Conservation (phyloP, 2,113 vertebrate genomes). For the Brevimyrus niger region DNA sequence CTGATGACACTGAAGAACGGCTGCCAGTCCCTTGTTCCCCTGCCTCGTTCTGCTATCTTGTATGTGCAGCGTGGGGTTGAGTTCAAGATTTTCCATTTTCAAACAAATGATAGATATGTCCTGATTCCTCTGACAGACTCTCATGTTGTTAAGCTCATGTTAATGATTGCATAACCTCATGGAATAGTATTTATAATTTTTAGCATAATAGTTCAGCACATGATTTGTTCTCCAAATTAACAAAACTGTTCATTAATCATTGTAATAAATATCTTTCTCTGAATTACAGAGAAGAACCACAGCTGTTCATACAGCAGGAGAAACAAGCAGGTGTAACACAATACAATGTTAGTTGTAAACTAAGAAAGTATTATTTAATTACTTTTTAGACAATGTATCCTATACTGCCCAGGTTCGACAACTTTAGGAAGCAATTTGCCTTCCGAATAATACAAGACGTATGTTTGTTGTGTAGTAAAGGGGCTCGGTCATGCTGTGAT, state of each 20-base stretch:
- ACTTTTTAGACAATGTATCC: neutral
- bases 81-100: neutral
- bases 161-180: neutral
- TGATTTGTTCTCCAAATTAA: neutral
- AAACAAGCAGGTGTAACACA: neutral
- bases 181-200: neutral
- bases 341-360: neutral
- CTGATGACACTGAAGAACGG: neutral
- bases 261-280: neutral
- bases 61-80: neutral
- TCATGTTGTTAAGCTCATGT: neutral
- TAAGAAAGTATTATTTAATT: neutral
- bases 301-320: neutral
- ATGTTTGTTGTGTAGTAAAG: neutral
- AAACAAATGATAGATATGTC: neutral
- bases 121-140: neutral
- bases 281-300: neutral
- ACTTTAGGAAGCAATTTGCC: neutral
- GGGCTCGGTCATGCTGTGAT: neutral
- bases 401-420: neutral
- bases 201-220: neutral
- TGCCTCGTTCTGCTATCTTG: neutral
- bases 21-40: neutral
- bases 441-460: neutral
- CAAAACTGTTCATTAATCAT: neutral